Percentiles rank a stretch among this genome's conserved stretches.
phyloP scores from a whole-genome alignment of 2,888 invertebrate genomes.

The Zele albiditarsus region DNA sequence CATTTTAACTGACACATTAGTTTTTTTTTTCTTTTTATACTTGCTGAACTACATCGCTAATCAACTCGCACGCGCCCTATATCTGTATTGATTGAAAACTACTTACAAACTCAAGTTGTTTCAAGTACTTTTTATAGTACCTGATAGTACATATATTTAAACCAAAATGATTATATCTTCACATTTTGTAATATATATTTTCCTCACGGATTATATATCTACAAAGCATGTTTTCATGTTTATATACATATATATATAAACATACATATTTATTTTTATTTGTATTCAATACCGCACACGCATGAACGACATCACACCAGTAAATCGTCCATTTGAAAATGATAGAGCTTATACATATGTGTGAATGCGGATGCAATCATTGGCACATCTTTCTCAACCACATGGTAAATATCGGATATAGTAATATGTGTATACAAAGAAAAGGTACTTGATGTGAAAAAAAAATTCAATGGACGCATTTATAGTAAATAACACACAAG shows the following conservation, averaged over 20 bases:
- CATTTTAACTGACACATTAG: background rate
- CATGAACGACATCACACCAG: conserved; percentile 19
- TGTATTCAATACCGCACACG: background rate
- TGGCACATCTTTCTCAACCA: conserved; percentile 20
- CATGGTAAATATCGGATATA: conserved; percentile 35
- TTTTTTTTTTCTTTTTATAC: too few relatives aligned
- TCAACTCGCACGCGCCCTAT: background rate
- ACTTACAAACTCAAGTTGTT: background rate
- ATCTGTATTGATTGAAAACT: background rate
- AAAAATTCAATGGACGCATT: conserved; percentile 35
- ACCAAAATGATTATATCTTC: background rate
- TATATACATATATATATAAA: background rate
- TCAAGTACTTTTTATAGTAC: too few relatives aligned
- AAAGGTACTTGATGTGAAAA: conserved; percentile 11
- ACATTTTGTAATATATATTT: background rate
- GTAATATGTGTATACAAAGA: conserved; percentile 10
- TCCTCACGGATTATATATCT: background rate
- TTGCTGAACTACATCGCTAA: background rate
- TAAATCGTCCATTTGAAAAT: conserved; percentile 29
- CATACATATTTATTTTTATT: background rate
- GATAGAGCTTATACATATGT: conserved; percentile 15
- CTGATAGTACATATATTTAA: too few relatives aligned
- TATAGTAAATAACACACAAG: conserved; percentile 22
- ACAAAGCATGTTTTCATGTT: background rate
- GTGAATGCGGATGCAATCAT: conserved; percentile 6